Evolutionary conservation across 2,888 invertebrate genomes (phyloP), one percentile per base, ranked within the genome.

Genomic region (Agrypnus murinus): DNA sequence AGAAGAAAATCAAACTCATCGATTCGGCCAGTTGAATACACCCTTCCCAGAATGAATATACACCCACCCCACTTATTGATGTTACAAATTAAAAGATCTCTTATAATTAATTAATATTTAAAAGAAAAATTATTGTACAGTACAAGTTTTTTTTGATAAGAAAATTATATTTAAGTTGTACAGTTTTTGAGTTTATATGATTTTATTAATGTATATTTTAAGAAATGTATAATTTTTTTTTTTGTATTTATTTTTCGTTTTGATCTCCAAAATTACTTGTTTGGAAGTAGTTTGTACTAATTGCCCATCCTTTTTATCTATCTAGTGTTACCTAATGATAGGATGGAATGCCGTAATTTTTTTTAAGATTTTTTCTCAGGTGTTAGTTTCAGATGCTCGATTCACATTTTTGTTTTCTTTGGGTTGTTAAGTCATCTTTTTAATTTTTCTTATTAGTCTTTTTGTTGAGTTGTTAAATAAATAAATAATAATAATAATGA

Each of bases 1-100:
- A 84, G 78, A 87, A 87, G 79, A 82, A 86, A 57, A n/a, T n/a
- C n/a, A n/a, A n/a, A 34, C 46, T 57, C 9, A 25, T 58, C 31
- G 60, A 72, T 58, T 65, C 69, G 8, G 36, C 67, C 34, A 73
- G 70, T 65, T 73, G 69, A 73, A 73, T 62, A 36, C 53, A 9
- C 25, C 25, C 25, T 63, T 63, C 65, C 64, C 43, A 36, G n/a
- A 46, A n/a, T n/a, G n/a, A 25, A 25, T 25, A 25, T 5, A 5
- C 25, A 31, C 64, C 48, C 32, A 32, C 43, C 62, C 66, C 60
- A 59, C 69, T 58, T 64, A 67, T 57, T 36, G 50, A 69, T 69
- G 70, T 70, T 73, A 73, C 73, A 73, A 73, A 72, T 72, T 60
- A 32, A 72, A 73, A 62, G 73, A 73, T 73, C 73, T 73, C 73